Percentiles rank a stretch among this genome's conserved stretches.
Conservation (phyloP, 1,140 invertebrate species). For the Andricus grossulariae region DNA sequence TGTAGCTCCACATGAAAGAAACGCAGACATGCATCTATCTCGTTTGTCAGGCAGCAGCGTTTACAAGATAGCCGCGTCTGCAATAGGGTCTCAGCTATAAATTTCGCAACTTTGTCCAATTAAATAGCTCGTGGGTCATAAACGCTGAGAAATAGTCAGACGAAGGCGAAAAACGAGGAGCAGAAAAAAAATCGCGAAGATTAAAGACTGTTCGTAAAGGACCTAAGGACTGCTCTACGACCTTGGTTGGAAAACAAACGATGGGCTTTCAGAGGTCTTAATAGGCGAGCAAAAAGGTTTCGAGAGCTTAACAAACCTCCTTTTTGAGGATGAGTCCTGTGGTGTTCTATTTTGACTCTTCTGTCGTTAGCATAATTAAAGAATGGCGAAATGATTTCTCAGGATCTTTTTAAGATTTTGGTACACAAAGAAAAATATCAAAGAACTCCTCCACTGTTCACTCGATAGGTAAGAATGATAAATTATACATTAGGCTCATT, state of each 20-base stretch:
- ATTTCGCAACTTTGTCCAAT: slow-evolving; percentile 29
- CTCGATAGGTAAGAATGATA: neutral
- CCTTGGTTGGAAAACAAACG: slow-evolving; percentile 25
- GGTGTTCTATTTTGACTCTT: slow-evolving; percentile 9
- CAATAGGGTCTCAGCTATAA: slow-evolving; percentile 22
- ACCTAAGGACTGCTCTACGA: slow-evolving; percentile 10
- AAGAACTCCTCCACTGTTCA: neutral
- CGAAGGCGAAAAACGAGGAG: slow-evolving; percentile 13
- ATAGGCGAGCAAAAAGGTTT: neutral
- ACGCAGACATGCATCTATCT: slow-evolving; percentile 17
- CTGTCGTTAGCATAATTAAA: neutral
- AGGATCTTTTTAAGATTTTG: neutral
- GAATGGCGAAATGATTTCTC: neutral
- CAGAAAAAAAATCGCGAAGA: slow-evolving; percentile 8
- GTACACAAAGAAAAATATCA: neutral
- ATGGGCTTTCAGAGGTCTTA: slow-evolving; percentile 23
- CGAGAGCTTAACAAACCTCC: slow-evolving; percentile 17
- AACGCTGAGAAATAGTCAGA: slow-evolving; percentile 28
- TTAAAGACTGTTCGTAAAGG: slow-evolving; percentile 11
- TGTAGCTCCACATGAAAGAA: neutral
- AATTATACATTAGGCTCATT: slow-evolving; percentile 8
- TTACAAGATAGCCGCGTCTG: slow-evolving; percentile 13
- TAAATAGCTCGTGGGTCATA: slow-evolving; percentile 30
- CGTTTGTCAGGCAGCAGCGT: slow-evolving; percentile 3
- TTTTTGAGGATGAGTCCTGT: neutral